Evolutionary conservation across 2,797 vertebrate species (phyloP).

Genomic region (Premnoplex brunnescens): DNA sequence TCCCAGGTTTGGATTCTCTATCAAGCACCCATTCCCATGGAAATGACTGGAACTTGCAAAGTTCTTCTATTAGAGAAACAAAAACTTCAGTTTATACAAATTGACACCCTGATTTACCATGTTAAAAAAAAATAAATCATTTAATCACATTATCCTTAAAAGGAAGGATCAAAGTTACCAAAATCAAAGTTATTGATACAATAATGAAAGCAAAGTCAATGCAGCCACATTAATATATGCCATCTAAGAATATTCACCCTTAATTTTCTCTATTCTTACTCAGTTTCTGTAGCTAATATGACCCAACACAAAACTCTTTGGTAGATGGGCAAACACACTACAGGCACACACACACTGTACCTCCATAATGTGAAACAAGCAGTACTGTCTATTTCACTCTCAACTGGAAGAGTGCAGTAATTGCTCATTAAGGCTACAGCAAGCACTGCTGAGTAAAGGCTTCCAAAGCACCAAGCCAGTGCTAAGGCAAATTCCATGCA

Average conservation of each 20-base stretch:
- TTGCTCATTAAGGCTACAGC: neutral
- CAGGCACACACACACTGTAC: neutral
- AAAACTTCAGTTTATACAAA: neutral
- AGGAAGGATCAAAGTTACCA: neutral
- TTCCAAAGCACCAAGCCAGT: neutral
- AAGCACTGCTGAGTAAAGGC: neutral
- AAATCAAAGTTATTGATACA: neutral
- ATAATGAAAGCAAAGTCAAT: neutral
- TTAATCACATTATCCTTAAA: neutral
- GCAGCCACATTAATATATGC: neutral
- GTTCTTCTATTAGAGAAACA: neutral
- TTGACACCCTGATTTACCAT: neutral
- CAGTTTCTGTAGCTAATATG: neutral
- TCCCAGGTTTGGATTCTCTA: neutral
- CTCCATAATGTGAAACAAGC: neutral
- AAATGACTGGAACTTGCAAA: neutral
- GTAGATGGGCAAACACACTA: neutral
- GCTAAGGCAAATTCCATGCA: neutral
- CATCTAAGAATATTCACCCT: neutral
- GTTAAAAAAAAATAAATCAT: neutral
- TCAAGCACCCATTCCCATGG: neutral
- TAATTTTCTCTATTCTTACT: neutral
- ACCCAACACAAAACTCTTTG: neutral
- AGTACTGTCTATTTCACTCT: neutral
- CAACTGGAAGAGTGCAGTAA: constrained; percentile 1